Evolutionary conservation across 2,888 invertebrate genomes (phyloP).

Genomic region (Acheta domesticus): DNA sequence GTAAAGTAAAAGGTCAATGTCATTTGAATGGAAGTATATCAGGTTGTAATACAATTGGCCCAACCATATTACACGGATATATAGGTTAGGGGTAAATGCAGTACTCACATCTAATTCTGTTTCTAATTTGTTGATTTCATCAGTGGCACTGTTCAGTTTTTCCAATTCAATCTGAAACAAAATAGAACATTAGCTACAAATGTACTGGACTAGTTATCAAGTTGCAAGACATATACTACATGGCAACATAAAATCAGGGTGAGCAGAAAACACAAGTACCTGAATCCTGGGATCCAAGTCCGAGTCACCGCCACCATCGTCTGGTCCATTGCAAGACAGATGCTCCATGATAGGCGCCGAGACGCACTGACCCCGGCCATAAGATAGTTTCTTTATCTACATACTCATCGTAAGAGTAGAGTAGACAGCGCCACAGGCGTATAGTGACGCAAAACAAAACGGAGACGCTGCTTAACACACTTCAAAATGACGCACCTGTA

Average conservation of each 20-base stretch:
- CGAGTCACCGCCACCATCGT: slow-evolving; percentile 47
- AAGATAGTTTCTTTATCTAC: background rate
- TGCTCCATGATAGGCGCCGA: slow-evolving; percentile 30
- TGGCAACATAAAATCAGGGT: background rate
- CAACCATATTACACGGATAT: slow-evolving; percentile 40
- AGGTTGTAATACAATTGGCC: slow-evolving; percentile 26
- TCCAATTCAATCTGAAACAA: slow-evolving; percentile 75
- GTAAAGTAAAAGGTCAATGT: too few species aligned
- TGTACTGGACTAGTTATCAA: too few species aligned
- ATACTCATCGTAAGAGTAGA: background rate
- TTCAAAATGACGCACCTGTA: background rate
- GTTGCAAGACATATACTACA: background rate
- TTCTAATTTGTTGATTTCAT: slow-evolving; percentile 88
- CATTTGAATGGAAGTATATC: too few species aligned
- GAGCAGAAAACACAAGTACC: slow-evolving; percentile 42
- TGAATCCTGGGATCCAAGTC: slow-evolving; percentile 53
- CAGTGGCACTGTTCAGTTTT: slow-evolving; percentile 83
- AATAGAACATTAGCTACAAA: background rate
- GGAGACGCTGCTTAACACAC: background rate
- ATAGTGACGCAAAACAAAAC: background rate
- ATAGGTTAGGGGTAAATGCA: slow-evolving; percentile 40
- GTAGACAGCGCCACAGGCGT: background rate
- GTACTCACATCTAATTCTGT: slow-evolving; percentile 76
- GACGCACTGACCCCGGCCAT: slow-evolving; percentile 18
- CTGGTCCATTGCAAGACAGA: slow-evolving; percentile 29